Base-by-base conservation (phyloP, 1,140 invertebrate species). In the Scaptomyza hsui region DNA sequence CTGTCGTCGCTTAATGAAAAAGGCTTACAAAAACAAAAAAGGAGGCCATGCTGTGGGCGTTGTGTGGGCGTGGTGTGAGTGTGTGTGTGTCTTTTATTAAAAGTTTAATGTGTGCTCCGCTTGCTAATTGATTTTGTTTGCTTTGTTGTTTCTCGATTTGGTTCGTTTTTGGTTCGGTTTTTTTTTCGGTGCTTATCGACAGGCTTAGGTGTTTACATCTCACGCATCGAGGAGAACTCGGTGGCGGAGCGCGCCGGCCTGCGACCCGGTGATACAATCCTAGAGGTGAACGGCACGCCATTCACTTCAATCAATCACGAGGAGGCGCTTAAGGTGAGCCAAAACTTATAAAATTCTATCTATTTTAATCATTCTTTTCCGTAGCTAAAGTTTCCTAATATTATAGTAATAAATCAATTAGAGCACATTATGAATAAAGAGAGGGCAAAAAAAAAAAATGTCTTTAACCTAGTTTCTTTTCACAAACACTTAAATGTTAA, bases 151-250 rank as follows among this genome's bases (percentile, higher is more conserved):
- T 13, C 1, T 18, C n/a, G 16, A 29, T 59, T n/a, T 12, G 32
- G 59, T 69, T 12, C 32, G 59, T 69, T 72, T 76, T 51, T n/a
- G n/a, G n/a, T n/a, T n/a, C n/a, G n/a, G n/a, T 35, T 92, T 91
- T 93, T 6, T 19, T 32, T 24, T 55, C 35, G 6, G 3, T 55
- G 32, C 3, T 13, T 48, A 39, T 71, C 35, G 24, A 3, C 92
- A 96, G 95, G 95, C 79, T 94, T 96, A 71, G 96, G 96, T 83
- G 96, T 97, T 78, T 97, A 97, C 92, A 97, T 97, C 91, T 97
- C 96, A 74, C 92, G 96, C 74, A 96, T 97, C 68, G 96, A 97
- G 91, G 96, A 97, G 89, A 95, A 96, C 57, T 97, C 96, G 78
- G 94, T 97, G 60, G 96, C 96, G 52, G 96, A 97, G 91, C 93